Conservation (phyloP, 2,797 vertebrate species). For the Miichthys miiuy region DNA sequence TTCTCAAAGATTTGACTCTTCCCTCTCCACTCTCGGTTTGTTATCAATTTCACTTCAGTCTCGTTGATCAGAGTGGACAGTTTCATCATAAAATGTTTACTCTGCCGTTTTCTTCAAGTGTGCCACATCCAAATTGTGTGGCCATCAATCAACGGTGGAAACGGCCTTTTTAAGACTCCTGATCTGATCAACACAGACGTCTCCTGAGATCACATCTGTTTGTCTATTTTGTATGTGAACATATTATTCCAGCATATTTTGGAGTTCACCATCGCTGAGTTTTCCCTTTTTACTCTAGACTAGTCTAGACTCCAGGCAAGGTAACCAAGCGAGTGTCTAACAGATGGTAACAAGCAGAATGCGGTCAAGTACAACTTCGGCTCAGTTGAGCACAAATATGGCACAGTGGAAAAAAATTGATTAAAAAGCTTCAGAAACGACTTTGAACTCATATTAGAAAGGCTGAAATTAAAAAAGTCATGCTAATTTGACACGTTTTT, state of each 20-base stretch:
- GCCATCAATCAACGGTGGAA: constrained; percentile 44
- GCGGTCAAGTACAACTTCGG: constrained; percentile 36
- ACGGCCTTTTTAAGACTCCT: background rate
- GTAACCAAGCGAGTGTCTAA: too few species aligned
- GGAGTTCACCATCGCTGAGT: too few species aligned
- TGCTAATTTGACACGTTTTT: background rate
- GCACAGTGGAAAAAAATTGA: constrained; percentile 29
- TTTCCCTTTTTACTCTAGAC: too few species aligned
- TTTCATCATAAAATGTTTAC: constrained; percentile 54
- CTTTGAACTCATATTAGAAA: constrained; percentile 21
- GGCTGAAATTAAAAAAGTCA: constrained; percentile 12
- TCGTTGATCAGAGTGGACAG: constrained; percentile 26
- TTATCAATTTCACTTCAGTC: constrained; percentile 27
- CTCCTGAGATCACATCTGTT: constrained; percentile 6
- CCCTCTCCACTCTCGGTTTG: constrained; percentile 4
- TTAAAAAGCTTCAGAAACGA: constrained; percentile 44
- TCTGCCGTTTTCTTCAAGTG: constrained; percentile 1
- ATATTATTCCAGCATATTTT: background rate
- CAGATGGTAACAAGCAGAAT: too few species aligned
- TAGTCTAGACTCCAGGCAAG: too few species aligned
- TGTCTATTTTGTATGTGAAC: constrained; percentile 19
- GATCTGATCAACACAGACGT: constrained; percentile 12
- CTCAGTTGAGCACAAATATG: constrained; percentile 66
- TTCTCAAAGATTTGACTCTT: background rate
- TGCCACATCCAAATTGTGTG: constrained; percentile 17